Evolutionary conservation across 2,113 vertebrate genomes (phyloP).

Genomic region (Petrocephalus zakoni): DNA sequence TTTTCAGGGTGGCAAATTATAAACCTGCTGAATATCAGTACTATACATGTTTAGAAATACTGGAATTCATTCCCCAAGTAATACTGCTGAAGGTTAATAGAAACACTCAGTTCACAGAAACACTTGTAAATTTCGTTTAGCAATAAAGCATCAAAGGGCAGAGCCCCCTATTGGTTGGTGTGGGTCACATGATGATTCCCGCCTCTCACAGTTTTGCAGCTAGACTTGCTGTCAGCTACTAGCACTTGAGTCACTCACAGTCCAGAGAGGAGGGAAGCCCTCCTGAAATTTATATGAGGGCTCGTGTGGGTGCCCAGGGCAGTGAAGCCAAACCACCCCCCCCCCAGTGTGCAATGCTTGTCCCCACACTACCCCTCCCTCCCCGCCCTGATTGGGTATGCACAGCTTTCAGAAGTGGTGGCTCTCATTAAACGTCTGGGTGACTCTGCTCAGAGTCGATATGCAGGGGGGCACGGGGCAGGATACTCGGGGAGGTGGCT

Average conservation of each 20-base stretch:
- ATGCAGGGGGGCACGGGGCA: background rate
- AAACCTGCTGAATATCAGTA: background rate
- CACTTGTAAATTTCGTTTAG: background rate
- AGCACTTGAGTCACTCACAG: conserved; percentile 37
- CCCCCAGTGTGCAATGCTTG: conserved; percentile 36
- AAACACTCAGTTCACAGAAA: background rate
- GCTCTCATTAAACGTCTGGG: conserved; percentile 52
- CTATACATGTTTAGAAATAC: background rate
- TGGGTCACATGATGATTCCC: conserved; percentile 22
- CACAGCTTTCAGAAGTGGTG: conserved; percentile 46
- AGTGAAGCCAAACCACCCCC: conserved; percentile 42
- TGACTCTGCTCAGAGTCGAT: conserved; percentile 29
- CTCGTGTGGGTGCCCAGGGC: conserved; percentile 43
- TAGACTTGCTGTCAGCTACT: conserved; percentile 50
- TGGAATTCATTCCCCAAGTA: background rate
- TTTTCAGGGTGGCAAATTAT: background rate
- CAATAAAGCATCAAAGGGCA: background rate
- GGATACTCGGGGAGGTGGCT: background rate
- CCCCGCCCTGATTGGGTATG: conserved; percentile 28
- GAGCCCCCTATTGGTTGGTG: background rate
- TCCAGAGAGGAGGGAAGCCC: conserved; percentile 32
- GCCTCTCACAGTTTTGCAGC: conserved; percentile 34
- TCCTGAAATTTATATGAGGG: conserved; percentile 47
- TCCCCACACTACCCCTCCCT: conserved; percentile 56
- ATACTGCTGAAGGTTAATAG: background rate